Conservation (phyloP, 1,140 invertebrate genomes). For the Ceratoteleas bidentatus region DNA sequence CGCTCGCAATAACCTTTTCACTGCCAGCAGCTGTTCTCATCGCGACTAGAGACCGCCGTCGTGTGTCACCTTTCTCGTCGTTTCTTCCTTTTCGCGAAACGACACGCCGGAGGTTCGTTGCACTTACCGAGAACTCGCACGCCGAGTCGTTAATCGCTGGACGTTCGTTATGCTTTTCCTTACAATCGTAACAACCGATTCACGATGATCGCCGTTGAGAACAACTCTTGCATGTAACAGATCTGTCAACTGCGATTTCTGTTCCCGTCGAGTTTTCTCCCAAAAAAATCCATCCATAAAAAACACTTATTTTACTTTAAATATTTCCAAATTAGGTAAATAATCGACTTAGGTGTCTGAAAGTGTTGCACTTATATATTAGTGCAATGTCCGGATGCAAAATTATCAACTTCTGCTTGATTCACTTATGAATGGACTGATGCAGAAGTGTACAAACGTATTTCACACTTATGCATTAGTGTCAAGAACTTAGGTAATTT, state of each 20-base stretch:
- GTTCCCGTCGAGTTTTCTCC: slow-evolving; percentile 7
- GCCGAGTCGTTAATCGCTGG: slow-evolving; percentile 52
- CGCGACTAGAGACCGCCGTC: slow-evolving; percentile 48
- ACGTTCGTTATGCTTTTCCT: slow-evolving; percentile 61
- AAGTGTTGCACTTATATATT: too few relatives aligned
- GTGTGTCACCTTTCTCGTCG: slow-evolving; percentile 63
- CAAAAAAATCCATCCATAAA: too few relatives aligned
- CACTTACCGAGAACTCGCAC: slow-evolving; percentile 49
- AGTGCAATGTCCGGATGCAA: too few relatives aligned
- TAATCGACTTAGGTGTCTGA: too few relatives aligned
- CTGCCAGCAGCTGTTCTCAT: slow-evolving; percentile 65
- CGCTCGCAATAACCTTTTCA: slow-evolving; percentile 66
- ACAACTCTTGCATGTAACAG: slow-evolving; percentile 26
- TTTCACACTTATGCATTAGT: too few relatives aligned
- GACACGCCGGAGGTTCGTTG: slow-evolving; percentile 59
- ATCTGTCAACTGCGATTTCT: slow-evolving; percentile 16
- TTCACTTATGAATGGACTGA: too few relatives aligned
- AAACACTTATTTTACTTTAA: too few relatives aligned
- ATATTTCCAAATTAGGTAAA: too few relatives aligned
- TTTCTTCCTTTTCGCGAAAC: slow-evolving; percentile 57
- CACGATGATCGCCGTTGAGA: slow-evolving; percentile 26
- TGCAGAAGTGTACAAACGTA: too few relatives aligned
- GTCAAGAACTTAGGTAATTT: too few relatives aligned
- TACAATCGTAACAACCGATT: slow-evolving; percentile 51
- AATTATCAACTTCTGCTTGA: too few relatives aligned